Evolutionary conservation across 1,140 invertebrate species (phyloP).

Genomic region (Cyrtorhinus lividipennis): DNA sequence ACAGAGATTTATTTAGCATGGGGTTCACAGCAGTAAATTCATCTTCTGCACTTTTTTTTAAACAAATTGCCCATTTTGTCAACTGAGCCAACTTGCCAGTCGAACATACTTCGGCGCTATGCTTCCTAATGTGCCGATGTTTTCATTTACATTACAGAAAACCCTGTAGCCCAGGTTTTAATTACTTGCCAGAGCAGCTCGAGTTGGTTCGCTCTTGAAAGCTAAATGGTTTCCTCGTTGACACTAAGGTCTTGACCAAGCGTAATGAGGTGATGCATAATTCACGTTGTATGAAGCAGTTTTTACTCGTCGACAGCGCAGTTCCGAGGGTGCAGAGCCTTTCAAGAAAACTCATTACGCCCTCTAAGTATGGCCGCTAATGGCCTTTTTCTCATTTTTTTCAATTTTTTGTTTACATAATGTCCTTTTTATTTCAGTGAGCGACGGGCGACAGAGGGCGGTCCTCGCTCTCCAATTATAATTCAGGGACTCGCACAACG

Average conservation of each 20-base stretch:
- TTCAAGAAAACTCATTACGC: background rate
- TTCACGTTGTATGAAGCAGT: background rate
- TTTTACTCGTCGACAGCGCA: background rate
- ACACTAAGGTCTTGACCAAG: background rate
- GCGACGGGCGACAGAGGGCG: background rate
- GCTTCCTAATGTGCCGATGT: too few relatives aligned
- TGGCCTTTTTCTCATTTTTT: background rate
- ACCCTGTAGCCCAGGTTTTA: too few relatives aligned
- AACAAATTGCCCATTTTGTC: too few relatives aligned
- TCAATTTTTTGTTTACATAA: background rate
- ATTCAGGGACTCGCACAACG: background rate
- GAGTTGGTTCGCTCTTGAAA: too few relatives aligned
- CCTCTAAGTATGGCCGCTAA: background rate
- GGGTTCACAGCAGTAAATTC: too few relatives aligned
- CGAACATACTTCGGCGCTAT: too few relatives aligned
- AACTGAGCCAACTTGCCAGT: too few relatives aligned
- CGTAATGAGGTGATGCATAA: background rate
- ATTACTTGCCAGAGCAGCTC: too few relatives aligned
- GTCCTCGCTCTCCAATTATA: background rate
- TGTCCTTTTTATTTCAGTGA: background rate
- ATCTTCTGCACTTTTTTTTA: too few relatives aligned
- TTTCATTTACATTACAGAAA: too few relatives aligned
- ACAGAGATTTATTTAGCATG: too few relatives aligned
- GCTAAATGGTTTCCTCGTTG: too few relatives aligned
- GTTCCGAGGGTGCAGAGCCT: background rate